Base-by-base conservation (phyloP, 2,888 invertebrate genomes). In the Hesperia comma region DNA sequence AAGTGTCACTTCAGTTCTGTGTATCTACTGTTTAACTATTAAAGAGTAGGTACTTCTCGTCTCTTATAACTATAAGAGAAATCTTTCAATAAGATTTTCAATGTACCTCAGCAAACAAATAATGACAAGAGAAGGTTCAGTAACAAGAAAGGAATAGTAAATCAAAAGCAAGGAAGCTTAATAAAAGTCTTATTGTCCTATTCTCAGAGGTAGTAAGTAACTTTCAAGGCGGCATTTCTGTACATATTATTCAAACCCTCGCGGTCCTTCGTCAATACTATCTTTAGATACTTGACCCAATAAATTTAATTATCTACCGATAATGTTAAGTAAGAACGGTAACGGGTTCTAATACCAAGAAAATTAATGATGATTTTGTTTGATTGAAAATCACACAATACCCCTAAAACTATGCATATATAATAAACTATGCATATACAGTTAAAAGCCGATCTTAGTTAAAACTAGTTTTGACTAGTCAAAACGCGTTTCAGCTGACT, bases 171-270 rank as follows among this genome's bases (percentile, higher is more conserved):
- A 86, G 88, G 87, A 90, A 90, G 90, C 90, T 92, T 91, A 90
- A 90, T 92, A 90, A 88, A 90, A 90, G 84, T 86, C 88, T 88
- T 89, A 90, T 90, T 90, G 90, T 86, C 87, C 40, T 89, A 91
- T 90, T 91, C 89, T 88, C 80, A 83, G 82, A 83, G 84, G 83
- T 85, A 86, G 86, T 90, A 84, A 85, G 87, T 88, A 84, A 79
- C 77, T 79, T 83, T 84, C 77, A 83, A 81, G 78, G 81, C 79
- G 81, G 74, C 75, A 87, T 79, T 84, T 86, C 68, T 77, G 82
- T 79, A 79, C 76, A 77, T 79, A 46, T 19, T 17, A 46, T 81
- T 83, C 84, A 75, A 77, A 79, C 79, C 79, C 74, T 74, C 73
- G 77, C 75, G 77, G 71, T 77, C 83, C 79, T 83, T 80, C 85